Evolutionary conservation across 2,888 invertebrate genomes (phyloP), one percentile per base, ranked within the genome.

Genomic region (Phengaris alcon): DNA sequence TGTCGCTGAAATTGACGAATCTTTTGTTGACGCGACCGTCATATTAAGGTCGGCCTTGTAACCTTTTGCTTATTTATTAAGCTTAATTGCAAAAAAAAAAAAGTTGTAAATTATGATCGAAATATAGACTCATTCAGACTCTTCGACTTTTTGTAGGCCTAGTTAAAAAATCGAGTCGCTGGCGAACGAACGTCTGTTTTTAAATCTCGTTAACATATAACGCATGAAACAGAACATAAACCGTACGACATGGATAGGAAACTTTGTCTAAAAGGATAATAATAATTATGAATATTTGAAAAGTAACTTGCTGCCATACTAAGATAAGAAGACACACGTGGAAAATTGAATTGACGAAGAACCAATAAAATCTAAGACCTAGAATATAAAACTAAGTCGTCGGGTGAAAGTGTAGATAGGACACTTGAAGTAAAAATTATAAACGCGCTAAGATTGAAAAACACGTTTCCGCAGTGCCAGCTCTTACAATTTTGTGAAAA

Each of bases 1-100:
- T 64, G 64, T 52, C 68, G 44, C 35, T 72, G 52, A 54, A 72
- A 44, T 35, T 54, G 72, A 72, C 72, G 52, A 52, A 72, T 72
- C 22, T 70, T 70, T 70, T 48, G 51, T 51, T 22, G 70, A 72
- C 52, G 15, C 48, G 70, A 64, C 48, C 51, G 51, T 35, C 54
- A 13, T 54, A 54, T 22, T 22, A 22, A 13, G 35, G 22, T 48
- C 52, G 52, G 35, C 72, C 72, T 72, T 72, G 72, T 72, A 72
- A 72, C 72, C 52, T 52, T 72, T 70, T 70, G 52, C 52, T 52
- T 52, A 35, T 54, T 72, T 35, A 64, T 64, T 44, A 64, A 64
- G 12, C 44, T 64, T 64, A 44, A 64, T 64, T 64, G 64, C 64
- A 64, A 64, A 64, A 64, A 64, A 35, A 35, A 35, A 64, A 64